Evolutionary conservation across 2,797 vertebrate species (phyloP), one percentile per base, ranked within the genome.

Genomic region (Toxotes lorentzi): DNA sequence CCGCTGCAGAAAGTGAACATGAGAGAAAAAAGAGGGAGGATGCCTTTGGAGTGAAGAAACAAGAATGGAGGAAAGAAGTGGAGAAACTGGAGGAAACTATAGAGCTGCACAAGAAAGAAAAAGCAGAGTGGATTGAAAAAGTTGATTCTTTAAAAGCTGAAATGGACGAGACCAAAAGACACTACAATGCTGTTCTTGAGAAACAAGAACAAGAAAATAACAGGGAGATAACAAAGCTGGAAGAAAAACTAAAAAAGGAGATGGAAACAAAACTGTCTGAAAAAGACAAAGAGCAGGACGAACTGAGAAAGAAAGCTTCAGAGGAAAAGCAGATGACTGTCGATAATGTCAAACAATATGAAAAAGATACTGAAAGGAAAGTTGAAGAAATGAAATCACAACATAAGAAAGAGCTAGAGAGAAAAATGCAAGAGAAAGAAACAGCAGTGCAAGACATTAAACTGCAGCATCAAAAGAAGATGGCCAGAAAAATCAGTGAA

Each of bases 21-120:
- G 87, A 91, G 61, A 83, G 56, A 27, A 88, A 81, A 53, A 87
- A 81, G 50, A 80, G 40, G 65, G 93, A 94, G n/a, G 81, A 81
- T 0, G 69, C 76, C 41, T 54, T 88, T 24, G 65, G 57, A 71
- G 71, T 0, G 2, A 27, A 51, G 32, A 50, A 71, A 32, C 69
- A 81, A 75, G 76, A 83, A 64, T 85, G 83, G 82, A 73, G 23
- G 24, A 76, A 53, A 30, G 77, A 86, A 43, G n/a, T 76, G 0
- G 67, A 84, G 40, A 79, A 63, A 30, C 12, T 90, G 16, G 54
- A 80, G 27, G 74, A 79, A 35, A 70, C 43, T 19, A 32, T 87
- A 17, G 41, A 87, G 64, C 43, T 59, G 14, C 70, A 77, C 21
- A 48, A 67, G 50, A 87, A 78, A 63, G 91, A 93, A 59, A 86